Conservation (phyloP, 2,888 invertebrate species). For the Scaptomyza caliginosa region DNA sequence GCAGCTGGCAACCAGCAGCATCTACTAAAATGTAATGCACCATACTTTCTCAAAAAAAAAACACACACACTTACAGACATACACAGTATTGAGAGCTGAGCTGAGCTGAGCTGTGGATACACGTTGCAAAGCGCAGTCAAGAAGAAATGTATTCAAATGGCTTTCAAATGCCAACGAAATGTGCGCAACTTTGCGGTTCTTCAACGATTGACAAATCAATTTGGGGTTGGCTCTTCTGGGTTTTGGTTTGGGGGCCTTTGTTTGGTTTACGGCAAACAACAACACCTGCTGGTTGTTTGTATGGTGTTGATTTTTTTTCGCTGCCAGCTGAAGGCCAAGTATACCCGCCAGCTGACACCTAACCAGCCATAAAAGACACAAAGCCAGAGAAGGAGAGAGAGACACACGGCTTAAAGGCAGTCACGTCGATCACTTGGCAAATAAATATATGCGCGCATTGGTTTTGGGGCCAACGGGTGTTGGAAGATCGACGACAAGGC, state of each 20-base stretch:
- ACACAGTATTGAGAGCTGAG: not conserved
- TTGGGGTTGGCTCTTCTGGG: slow-evolving; percentile 59
- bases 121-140: slow-evolving; percentile 19
- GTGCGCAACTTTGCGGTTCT: slow-evolving; percentile 71
- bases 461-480: slow-evolving; percentile 23
- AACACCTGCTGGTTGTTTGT: slow-evolving; percentile 63
- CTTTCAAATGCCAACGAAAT: slow-evolving; percentile 76
- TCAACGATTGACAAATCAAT: slow-evolving; percentile 74
- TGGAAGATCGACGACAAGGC: slow-evolving; percentile 71
- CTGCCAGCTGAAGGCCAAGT: slow-evolving; percentile 57
- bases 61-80: not conserved
- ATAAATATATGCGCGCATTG: slow-evolving; percentile 76
- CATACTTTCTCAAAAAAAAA: slow-evolving; percentile 61
- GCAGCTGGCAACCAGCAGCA: slow-evolving; percentile 71
- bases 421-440: slow-evolving; percentile 76
- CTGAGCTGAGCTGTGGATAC: not conserved
- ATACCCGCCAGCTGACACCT: slow-evolving; percentile 62
- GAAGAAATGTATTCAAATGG: slow-evolving; percentile 71
- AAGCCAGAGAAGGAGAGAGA: not conserved
- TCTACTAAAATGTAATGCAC: slow-evolving; percentile 64
- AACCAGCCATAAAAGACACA: slow-evolving; percentile 27
- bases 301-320: slow-evolving; percentile 42
- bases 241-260: slow-evolving; percentile 52
- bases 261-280: slow-evolving; percentile 35
- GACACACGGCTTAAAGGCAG: slow-evolving; percentile 27